A percentile compares a stretch with the other conserved stretches of the same genome.
phyloP scores from a whole-genome alignment of 2,888 invertebrate species.

The Pseudeuparius sepicola region DNA sequence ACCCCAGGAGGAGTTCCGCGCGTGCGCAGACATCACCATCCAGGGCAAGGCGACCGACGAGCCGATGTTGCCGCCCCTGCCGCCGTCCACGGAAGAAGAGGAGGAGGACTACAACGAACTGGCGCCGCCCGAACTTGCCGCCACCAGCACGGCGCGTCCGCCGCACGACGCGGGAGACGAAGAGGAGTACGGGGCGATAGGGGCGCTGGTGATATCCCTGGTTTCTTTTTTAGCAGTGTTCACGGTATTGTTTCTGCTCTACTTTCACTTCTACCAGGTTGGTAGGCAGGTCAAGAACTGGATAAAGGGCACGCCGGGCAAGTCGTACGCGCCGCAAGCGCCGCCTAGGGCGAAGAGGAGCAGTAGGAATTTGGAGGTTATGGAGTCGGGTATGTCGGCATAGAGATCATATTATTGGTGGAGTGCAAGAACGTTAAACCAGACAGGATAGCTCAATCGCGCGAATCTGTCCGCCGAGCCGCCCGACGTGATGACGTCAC shows the following conservation, averaged over 20 bases:
- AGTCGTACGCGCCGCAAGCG: constrained; percentile 27
- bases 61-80: constrained; percentile 38
- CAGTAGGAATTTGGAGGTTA: too few species aligned
- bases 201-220: constrained; percentile 51
- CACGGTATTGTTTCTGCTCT: constrained; percentile 55
- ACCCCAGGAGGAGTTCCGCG: constrained; percentile 79
- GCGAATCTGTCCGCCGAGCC: too few species aligned
- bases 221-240: constrained; percentile 56
- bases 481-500: too few species aligned
- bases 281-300: constrained; percentile 56
- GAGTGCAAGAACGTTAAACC: too few species aligned
- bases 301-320: constrained; percentile 32
- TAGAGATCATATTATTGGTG: too few species aligned
- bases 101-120: constrained; percentile 30
- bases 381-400: too few species aligned
- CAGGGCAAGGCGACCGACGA: constrained; percentile 43
- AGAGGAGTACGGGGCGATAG: constrained; percentile 40
- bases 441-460: too few species aligned
- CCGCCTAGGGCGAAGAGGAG: constrained; percentile 32
- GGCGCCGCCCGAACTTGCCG: constrained; percentile 32
- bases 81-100: constrained; percentile 15
- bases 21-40: constrained; percentile 73
- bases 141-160: constrained; percentile 26
- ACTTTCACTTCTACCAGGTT: constrained; percentile 67
- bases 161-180: constrained; percentile 27